A percentile compares a stretch with the other conserved stretches of the same genome.
These are phyloP conservation scores for Eciton burchellii DNA, from an alignment of 1,140 invertebrate genomes.

Conservation along the genomic window DNA sequence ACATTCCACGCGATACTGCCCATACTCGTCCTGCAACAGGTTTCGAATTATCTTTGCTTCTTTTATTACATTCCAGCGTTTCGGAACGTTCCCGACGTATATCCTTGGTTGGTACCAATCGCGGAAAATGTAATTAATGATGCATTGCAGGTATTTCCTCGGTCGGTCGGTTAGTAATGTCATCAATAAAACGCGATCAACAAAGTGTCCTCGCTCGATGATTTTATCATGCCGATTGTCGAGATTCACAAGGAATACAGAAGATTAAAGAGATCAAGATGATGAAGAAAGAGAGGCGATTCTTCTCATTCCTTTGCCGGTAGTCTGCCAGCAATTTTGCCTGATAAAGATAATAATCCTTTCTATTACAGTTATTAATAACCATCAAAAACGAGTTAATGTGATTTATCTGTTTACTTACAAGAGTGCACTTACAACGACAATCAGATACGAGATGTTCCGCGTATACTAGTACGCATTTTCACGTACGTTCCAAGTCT, in stretches of 20 bases:
- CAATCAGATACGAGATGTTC: neutral
- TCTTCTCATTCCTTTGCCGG: too few species aligned
- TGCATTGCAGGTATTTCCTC: too few species aligned
- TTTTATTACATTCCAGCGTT: neutral
- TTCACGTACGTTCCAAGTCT: neutral
- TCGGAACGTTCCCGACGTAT: neutral
- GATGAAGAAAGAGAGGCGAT: neutral
- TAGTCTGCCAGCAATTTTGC: neutral
- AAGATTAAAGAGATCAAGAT: too few species aligned
- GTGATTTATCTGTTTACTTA: slow-evolving; percentile 13
- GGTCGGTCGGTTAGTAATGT: too few species aligned
- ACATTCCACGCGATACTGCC: slow-evolving; percentile 42
- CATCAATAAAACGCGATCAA: too few species aligned
- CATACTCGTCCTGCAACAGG: slow-evolving; percentile 28
- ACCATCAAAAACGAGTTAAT: slow-evolving; percentile 4
- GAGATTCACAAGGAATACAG: too few species aligned
- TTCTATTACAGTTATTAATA: neutral
- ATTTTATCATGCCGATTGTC: too few species aligned
- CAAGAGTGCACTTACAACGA: slow-evolving; percentile 17
- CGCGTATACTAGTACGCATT: slow-evolving; percentile 3
- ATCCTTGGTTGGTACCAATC: neutral
- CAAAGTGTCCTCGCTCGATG: too few species aligned
- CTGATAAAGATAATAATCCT: neutral
- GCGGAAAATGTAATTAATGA: slow-evolving; percentile 22
- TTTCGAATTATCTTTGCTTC: slow-evolving; percentile 29